These are phyloP conservation scores for Porites rus DNA, from an alignment of 92 coral and sea anemone genomes.

Conservation along the genomic window DNA sequence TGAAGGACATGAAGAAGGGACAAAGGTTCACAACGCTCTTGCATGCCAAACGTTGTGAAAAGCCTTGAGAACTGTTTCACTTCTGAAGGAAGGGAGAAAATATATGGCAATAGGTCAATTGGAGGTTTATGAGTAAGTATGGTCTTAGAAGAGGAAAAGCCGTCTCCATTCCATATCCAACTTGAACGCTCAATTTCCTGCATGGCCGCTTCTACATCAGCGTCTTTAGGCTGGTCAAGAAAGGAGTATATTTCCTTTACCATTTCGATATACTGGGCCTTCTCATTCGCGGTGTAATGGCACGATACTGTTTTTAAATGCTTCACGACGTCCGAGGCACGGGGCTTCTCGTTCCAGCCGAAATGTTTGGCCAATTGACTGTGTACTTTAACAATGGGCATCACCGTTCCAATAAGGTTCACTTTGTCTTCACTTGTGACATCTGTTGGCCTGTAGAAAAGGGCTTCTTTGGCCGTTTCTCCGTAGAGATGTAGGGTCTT, in stretches of 20 bases:
- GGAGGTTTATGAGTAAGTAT: constrained; percentile 46
- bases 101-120: constrained; percentile 73
- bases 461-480: constrained; percentile 19
- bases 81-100: constrained; percentile 66
- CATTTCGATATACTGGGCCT: constrained; percentile 50
- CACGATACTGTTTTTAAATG: constrained; percentile 57
- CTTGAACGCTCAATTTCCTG: neutral
- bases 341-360: constrained; percentile 65
- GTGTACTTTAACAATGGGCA: constrained; percentile 33
- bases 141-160: constrained; percentile 67
- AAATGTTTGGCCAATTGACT: constrained; percentile 38
- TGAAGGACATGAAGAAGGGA: constrained; percentile 60
- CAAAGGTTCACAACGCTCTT: constrained; percentile 25
- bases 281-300: constrained; percentile 57
- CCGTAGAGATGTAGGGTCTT: constrained; percentile 15
- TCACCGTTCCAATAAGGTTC: constrained; percentile 65
- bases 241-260: constrained; percentile 58
- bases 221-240: neutral
- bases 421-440: constrained; percentile 31
- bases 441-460: constrained; percentile 54
- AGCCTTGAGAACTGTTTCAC: constrained; percentile 30
- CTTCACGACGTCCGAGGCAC: constrained; percentile 37
- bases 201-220: neutral
- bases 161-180: constrained; percentile 90
- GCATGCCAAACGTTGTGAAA: constrained; percentile 60